Evolutionary conservation across 2,888 invertebrate species (phyloP).

Genomic region (Chesias legatella): DNA sequence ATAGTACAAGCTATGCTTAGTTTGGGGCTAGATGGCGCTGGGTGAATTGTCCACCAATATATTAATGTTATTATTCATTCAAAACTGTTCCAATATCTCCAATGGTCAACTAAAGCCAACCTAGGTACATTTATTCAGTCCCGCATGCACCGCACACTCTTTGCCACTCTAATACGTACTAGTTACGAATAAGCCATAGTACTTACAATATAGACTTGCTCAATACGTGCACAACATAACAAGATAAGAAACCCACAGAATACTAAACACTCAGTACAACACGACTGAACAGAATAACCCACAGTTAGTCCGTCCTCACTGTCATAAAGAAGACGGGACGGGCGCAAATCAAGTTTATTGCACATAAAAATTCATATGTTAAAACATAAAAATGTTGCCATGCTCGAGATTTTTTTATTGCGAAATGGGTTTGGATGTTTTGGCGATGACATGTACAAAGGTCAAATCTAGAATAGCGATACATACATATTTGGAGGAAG

Average conservation of each 20-base stretch:
- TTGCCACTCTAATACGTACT: too few species aligned
- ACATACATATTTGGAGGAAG: background rate
- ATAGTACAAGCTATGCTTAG: too few species aligned
- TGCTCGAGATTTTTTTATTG: constrained; percentile 12
- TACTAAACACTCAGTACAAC: background rate
- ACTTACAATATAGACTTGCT: background rate
- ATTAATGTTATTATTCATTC: too few species aligned
- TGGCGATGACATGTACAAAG: background rate
- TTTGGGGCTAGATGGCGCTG: too few species aligned
- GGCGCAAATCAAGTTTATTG: constrained; percentile 29
- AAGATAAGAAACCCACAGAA: constrained; percentile 10
- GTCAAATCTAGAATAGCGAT: constrained; percentile 9
- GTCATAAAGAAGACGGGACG: constrained; percentile 27
- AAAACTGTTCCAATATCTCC: too few species aligned
- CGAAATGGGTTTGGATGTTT: constrained; percentile 15
- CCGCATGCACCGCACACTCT: too few species aligned
- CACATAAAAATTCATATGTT: constrained; percentile 29
- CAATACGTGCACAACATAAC: constrained; percentile 7
- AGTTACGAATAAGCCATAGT: too few species aligned
- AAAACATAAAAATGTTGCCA: constrained; percentile 15
- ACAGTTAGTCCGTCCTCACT: constrained; percentile 3
- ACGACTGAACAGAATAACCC: constrained; percentile 1
- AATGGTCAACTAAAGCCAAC: too few species aligned
- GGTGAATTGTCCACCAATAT: too few species aligned
- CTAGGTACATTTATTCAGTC: too few species aligned